Base-by-base conservation (phyloP, 2,797 vertebrate genomes). In the Rhyacichthys aspro region DNA sequence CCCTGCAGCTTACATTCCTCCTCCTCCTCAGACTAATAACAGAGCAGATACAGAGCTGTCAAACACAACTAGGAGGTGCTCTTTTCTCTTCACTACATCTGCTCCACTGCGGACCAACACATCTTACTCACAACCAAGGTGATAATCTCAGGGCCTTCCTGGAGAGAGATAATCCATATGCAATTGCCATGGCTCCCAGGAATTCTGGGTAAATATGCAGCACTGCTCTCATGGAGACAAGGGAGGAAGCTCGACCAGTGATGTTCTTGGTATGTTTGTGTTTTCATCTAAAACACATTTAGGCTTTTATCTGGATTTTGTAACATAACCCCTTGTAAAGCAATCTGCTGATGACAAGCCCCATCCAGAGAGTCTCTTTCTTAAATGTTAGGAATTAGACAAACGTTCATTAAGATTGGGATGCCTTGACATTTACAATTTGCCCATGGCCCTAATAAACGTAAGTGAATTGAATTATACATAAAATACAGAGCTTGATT, bases 101-200 rank as follows among this genome's bases (percentile, higher is more conserved):
- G 54, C 48, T 68, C 50, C 36, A 41, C 33, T 34, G 54, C 18
- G n/a, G n/a, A n/a, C 1, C 70, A 57, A 53, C 59, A 71, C 4
- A 12, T 67, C 63, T 68, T 54, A 59, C 50, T 68, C 74, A 73
- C 48, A 64, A 62, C 54, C 52, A 54, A 59, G 44, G 59, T 52
- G 56, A 73, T 69, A 74, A 81, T 75, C 64, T 60, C 39, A 37
- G 47, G 68, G 72, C 60, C 37, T 76, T 80, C 67, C 43, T 18
- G 46, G 67, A 76, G 69, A 82, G 57, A 54, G 49, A 70, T 86
- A 85, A 89, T 82, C 81, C 74, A 76, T 59, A 74, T 64, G 63
- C 73, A 69, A 89, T 85, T 49, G 46, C 83, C 85, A 86, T 86
- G 85, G 76, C 76, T 80, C 63, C 82, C 56, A 81, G 80, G 86